Conservation (phyloP, 2,797 vertebrate species). For the Melanotaenia trifasciata region DNA sequence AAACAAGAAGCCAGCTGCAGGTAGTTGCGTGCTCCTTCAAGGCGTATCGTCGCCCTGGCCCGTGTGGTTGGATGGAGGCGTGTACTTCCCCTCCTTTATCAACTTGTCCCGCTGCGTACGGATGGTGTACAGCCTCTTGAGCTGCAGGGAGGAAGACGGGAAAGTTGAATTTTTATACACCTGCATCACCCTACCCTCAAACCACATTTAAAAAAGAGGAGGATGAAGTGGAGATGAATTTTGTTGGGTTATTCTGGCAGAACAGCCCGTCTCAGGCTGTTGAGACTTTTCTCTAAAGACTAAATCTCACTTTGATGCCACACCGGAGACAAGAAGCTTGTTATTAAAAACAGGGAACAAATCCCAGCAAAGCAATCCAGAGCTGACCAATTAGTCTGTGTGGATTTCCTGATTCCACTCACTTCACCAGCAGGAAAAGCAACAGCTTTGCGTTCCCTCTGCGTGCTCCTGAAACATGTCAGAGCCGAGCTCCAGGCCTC, state of each 20-base stretch:
- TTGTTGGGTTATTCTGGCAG: neutral
- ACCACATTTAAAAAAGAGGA: too few relatives aligned
- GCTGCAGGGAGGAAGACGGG: slow-evolving; percentile 70
- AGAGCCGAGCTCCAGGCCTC: too few relatives aligned
- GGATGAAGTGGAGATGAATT: neutral
- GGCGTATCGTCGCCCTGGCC: slow-evolving; percentile 73
- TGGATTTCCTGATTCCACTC: too few relatives aligned
- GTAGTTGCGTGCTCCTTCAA: slow-evolving; percentile 57
- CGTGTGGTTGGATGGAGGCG: slow-evolving; percentile 78
- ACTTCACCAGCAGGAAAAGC: too few relatives aligned
- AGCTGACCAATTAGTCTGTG: too few relatives aligned
- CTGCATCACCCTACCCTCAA: too few relatives aligned
- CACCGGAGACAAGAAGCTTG: too few relatives aligned
- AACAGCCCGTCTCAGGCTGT: neutral
- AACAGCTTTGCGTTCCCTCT: too few relatives aligned
- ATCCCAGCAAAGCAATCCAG: too few relatives aligned
- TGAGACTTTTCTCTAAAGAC: neutral
- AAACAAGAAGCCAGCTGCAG: slow-evolving; percentile 38
- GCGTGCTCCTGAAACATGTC: too few relatives aligned
- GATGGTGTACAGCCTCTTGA: slow-evolving; percentile 77
- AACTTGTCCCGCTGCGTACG: slow-evolving; percentile 85
- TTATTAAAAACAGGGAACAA: too few relatives aligned
- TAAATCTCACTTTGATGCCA: too few relatives aligned
- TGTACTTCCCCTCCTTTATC: slow-evolving; percentile 90
- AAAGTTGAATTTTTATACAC: neutral